phyloP scores from a whole-genome alignment of 1,140 invertebrate species.

The Nomia melanderi region DNA sequence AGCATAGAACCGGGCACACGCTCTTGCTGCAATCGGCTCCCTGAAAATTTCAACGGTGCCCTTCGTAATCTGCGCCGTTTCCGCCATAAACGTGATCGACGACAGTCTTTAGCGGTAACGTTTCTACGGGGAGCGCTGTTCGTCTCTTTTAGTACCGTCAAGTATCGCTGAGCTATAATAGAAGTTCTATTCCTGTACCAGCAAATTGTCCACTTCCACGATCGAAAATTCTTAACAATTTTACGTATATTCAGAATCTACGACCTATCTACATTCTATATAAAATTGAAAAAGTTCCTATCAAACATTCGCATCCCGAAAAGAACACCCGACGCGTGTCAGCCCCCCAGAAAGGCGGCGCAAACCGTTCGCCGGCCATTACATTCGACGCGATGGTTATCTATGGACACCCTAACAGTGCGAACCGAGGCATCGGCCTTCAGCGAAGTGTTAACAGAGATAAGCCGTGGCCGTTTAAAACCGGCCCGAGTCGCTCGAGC shows the following conservation, averaged over 20 bases:
- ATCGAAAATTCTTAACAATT: too few species aligned
- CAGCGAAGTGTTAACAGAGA: not conserved
- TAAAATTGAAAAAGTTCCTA: too few species aligned
- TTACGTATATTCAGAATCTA: too few species aligned
- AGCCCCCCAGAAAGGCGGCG: not conserved
- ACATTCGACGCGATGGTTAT: not conserved
- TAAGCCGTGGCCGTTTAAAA: conserved; percentile 1
- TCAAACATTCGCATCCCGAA: too few species aligned
- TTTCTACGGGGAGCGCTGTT: not conserved
- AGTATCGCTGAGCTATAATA: too few species aligned
- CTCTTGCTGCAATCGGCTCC: conserved; percentile 83
- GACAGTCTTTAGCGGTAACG: conserved; percentile 5
- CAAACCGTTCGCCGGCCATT: not conserved
- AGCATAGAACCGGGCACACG: conserved; percentile 98
- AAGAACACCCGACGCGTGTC: too few species aligned
- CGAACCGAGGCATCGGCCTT: not conserved
- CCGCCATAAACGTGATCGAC: conserved; percentile 13
- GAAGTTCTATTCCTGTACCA: too few species aligned
- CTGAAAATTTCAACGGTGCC: conserved; percentile 58
- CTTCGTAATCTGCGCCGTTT: not conserved
- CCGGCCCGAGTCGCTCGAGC: not conserved
- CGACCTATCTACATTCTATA: too few species aligned
- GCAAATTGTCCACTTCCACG: too few species aligned
- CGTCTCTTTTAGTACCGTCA: not conserved
- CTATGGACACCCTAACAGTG: not conserved